Evolutionary conservation across 2,113 vertebrate species (phyloP), one percentile per base, ranked within the genome.

Genomic region (Gopherus evgoodei): DNA sequence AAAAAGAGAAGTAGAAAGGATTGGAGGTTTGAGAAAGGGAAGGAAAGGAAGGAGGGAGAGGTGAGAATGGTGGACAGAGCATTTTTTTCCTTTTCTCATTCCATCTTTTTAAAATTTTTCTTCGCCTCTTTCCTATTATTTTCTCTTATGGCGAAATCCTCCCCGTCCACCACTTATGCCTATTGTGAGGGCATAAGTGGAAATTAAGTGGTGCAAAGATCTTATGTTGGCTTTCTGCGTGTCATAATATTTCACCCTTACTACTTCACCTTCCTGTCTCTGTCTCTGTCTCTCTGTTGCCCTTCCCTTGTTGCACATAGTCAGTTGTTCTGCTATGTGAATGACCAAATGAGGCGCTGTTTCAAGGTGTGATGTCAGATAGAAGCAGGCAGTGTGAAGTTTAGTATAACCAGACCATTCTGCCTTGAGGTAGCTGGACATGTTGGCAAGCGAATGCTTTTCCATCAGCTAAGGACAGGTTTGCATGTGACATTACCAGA

Each of bases 401-500:
- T 76, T 69, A 79, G 44, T 86, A 90, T 93, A 93, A 44, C 44
- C 8, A 54, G 52, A 42, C 21, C 11, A 65, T 2, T 12, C 35
- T 38, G 22, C 10, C 47, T 90, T 59, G 53, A 93, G 24, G 31
- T 87, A 86, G 75, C 42, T 52, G 75, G 56, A 84, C 90, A 69
- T 93, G 59, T 44, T 65, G 57, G 54, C 50, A 24, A 85, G 92
- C 81, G 7, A 88, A 22, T 35, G 19, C 11, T 49, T 42, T 65
- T 91, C n/a, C 57, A 84, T 29, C 3, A 57, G 25, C 78, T 27
- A 81, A 82, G 95, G 84, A 81, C 22, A 88, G 47, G 17, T 95
- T 79, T 95, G 24, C 72, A 87, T 81, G 88, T 94, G 94, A 94
- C 83, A 69, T 4, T 82, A 88, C 81, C 90, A 89, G 44, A 90